A percentile compares a stretch with the other conserved stretches of the same genome.
Conservation (phyloP, 2,113 vertebrate species). For the Elephas maximus region DNA sequence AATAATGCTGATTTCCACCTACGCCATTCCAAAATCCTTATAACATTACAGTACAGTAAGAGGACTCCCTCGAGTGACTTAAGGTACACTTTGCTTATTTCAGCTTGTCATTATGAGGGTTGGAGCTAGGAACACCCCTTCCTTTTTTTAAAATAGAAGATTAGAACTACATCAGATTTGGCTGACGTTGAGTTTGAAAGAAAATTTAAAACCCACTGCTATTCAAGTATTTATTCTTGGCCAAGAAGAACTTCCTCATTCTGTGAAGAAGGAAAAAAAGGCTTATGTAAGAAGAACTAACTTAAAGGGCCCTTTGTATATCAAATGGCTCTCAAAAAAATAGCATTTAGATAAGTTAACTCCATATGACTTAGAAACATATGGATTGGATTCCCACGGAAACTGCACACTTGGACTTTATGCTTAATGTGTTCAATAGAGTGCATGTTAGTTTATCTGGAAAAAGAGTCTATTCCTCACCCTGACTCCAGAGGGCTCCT, state of each 20-base stretch:
- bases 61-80: not conserved
- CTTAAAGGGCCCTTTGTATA: constrained; percentile 15
- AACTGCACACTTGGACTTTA: not conserved
- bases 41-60: not conserved
- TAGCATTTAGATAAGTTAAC: constrained; percentile 3
- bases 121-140: not conserved
- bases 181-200: not conserved
- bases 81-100: not conserved
- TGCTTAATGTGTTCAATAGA: not conserved
- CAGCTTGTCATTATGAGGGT: not conserved
- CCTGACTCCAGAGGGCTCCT: not conserved
- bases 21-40: not conserved
- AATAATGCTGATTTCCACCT: not conserved
- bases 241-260: constrained; percentile 35
- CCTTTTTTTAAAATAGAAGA: not conserved
- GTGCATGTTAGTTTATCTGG: not conserved
- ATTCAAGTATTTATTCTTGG: constrained; percentile 63
- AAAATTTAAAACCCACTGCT: constrained; percentile 5
- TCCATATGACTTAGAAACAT: constrained; percentile 51
- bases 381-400: constrained; percentile 37
- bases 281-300: constrained; percentile 17
- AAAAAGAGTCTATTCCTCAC: not conserved
- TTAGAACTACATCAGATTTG: constrained; percentile 24
- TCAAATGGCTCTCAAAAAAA: constrained; percentile 32
- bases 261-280: constrained; percentile 27